Evolutionary conservation across 2,888 invertebrate species (phyloP).

Genomic region (Achlya flavicornis): DNA sequence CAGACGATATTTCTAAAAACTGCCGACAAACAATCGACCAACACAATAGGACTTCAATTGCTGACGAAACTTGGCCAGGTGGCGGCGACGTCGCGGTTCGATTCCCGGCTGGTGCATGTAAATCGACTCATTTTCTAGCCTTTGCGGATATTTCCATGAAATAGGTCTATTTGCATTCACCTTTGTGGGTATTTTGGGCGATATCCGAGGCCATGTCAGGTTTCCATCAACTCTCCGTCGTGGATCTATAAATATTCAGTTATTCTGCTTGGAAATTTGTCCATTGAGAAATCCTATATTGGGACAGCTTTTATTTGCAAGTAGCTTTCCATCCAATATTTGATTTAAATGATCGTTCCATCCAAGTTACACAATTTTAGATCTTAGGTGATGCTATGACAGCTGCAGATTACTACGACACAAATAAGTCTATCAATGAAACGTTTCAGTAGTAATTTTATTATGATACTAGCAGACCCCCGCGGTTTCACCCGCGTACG

Average conservation of each 20-base stretch:
- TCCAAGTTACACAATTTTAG: too few relatives aligned
- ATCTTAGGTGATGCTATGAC: too few relatives aligned
- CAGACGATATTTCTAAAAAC: background rate
- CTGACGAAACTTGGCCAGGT: slow-evolving; percentile 34
- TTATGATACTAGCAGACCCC: too few relatives aligned
- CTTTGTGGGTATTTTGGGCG: background rate
- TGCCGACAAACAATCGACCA: background rate
- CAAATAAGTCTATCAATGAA: too few relatives aligned
- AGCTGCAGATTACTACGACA: too few relatives aligned
- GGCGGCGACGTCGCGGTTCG: slow-evolving; percentile 41
- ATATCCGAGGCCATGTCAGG: background rate
- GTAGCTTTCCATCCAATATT: too few relatives aligned
- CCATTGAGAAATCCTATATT: too few relatives aligned
- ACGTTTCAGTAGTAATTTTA: too few relatives aligned
- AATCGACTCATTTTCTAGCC: slow-evolving; percentile 34
- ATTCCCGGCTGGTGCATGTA: slow-evolving; percentile 38
- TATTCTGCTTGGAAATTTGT: background rate
- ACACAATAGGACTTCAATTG: slow-evolving; percentile 39
- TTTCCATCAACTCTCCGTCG: background rate
- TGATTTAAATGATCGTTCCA: too few relatives aligned
- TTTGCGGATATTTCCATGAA: slow-evolving; percentile 6
- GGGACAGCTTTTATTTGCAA: too few relatives aligned
- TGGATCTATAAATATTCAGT: background rate
- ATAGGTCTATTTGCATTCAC: slow-evolving; percentile 6
- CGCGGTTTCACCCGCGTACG: too few relatives aligned